Percentiles rank a stretch among this genome's conserved stretches.
Evolutionary conservation across 2,113 vertebrate genomes (phyloP).

Genomic region (Malurus cyaneus): DNA sequence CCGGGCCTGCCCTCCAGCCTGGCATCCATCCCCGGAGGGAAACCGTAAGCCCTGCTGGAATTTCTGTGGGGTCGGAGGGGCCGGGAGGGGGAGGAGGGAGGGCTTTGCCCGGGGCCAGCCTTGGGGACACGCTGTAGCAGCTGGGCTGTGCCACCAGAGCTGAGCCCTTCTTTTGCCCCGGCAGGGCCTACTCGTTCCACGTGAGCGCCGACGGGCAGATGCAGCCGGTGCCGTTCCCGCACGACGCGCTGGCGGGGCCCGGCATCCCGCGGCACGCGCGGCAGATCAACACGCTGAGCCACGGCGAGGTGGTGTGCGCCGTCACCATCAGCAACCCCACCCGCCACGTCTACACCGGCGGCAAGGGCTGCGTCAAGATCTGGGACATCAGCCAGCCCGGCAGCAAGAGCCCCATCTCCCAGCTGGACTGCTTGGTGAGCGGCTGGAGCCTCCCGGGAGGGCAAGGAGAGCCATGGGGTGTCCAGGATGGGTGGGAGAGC

Average conservation of each 20-base stretch:
- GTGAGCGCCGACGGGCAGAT: conserved; percentile 96
- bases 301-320: conserved; percentile 93
- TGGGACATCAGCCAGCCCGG: conserved; percentile 98
- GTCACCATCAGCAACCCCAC: conserved; percentile 98
- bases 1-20: conserved; percentile 88
- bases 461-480: too few relatives aligned
- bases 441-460: too few relatives aligned
- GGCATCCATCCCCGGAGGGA: conserved; percentile 91
- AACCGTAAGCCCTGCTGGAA: conserved; percentile 81
- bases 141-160: rapidly evolving
- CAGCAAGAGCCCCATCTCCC: conserved; percentile 96
- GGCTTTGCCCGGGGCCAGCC: background rate
- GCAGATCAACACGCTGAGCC: conserved; percentile 95
- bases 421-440: conserved; percentile 92
- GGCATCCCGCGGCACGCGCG: conserved; percentile 94
- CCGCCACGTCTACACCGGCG: conserved; percentile 92
- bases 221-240: conserved; percentile 96
- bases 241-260: conserved; percentile 90
- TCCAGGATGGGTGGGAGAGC: too few relatives aligned
- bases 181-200: conserved; percentile 94
- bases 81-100: rapidly evolving
- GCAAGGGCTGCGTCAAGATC: conserved; percentile 97
- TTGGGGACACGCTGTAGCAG: rapidly evolving
- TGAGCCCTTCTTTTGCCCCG: background rate
- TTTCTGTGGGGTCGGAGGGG: rapidly evolving